These are phyloP conservation scores for Protomyctophum bolini DNA, from an alignment of 2,113 vertebrate species.

Conservation along the genomic window DNA sequence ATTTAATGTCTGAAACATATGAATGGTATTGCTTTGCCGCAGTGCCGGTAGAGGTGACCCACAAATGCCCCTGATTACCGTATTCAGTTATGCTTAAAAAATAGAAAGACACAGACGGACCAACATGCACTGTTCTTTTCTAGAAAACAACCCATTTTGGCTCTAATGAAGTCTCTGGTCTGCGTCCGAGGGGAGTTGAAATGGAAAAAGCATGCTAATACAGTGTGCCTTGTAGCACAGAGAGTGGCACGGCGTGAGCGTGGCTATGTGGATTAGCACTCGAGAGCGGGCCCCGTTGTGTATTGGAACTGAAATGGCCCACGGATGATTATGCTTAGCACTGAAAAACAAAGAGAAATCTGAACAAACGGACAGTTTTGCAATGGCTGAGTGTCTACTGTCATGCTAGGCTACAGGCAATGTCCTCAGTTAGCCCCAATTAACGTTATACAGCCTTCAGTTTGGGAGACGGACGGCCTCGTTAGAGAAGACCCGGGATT, in stretches of 20 bases:
- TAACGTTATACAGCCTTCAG: neutral
- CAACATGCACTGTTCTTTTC: conserved; percentile 28
- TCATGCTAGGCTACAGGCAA: no score
- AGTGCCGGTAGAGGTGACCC: conserved; percentile 38
- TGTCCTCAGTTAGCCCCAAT: no score
- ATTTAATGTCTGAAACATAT: conserved; percentile 30
- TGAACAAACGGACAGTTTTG: no score
- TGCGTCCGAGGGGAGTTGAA: conserved; percentile 30
- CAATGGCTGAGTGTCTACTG: no score
- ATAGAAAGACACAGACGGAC: conserved; percentile 24
- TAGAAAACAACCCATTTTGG: conserved; percentile 47
- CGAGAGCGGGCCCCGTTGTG: conserved; percentile 21
- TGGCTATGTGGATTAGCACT: conserved; percentile 24
- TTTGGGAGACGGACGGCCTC: neutral
- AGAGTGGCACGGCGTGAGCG: neutral
- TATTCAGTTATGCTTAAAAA: conserved; percentile 48
- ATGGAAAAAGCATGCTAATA: conserved; percentile 54
- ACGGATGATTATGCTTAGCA: neutral
- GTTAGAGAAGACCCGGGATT: no score
- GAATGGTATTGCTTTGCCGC: conserved; percentile 29
- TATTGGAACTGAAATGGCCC: neutral
- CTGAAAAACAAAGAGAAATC: no score
- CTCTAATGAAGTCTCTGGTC: conserved; percentile 56
- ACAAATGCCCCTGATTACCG: conserved; percentile 53
- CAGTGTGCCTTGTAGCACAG: conserved; percentile 17